Percentiles rank a stretch among this genome's conserved stretches.
phyloP scores from a whole-genome alignment of 2,113 vertebrate genomes.

The Atherinomorus stipes region DNA sequence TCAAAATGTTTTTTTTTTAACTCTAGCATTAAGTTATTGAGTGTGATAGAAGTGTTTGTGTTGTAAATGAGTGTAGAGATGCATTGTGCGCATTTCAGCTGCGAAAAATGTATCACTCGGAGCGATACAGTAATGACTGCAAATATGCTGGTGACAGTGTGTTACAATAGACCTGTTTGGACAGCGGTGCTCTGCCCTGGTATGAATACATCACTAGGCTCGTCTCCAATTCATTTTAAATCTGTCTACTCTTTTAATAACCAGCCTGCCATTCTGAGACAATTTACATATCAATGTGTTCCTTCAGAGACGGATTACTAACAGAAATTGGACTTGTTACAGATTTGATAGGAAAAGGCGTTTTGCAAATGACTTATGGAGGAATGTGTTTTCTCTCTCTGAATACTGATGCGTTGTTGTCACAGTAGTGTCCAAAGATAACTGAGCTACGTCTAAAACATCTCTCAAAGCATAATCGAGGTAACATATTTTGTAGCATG shows the following conservation, averaged over 20 bases:
- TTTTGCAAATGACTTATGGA: slow-evolving; percentile 58
- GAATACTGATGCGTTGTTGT: slow-evolving; percentile 47
- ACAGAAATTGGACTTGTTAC: slow-evolving; percentile 68
- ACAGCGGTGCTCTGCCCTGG: background rate
- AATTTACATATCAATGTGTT: slow-evolving; percentile 73
- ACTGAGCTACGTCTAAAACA: background rate
- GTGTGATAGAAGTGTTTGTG: background rate
- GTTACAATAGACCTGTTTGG: slow-evolving; percentile 11
- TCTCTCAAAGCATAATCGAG: no score
- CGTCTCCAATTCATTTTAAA: slow-evolving; percentile 60
- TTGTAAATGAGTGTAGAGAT: slow-evolving; percentile 2
- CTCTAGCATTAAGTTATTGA: background rate
- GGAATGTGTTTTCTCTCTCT: slow-evolving; percentile 35
- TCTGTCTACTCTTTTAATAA: slow-evolving; percentile 66
- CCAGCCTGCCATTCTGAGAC: slow-evolving; percentile 53
- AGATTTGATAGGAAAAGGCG: slow-evolving; percentile 54
- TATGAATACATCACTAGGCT: slow-evolving; percentile 60
- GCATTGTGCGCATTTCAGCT: slow-evolving; percentile 7
- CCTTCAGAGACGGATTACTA: slow-evolving; percentile 63
- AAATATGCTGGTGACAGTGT: slow-evolving; percentile 2
- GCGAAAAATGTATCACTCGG: slow-evolving; percentile 13
- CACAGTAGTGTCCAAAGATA: background rate
- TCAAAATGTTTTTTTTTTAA: slow-evolving; percentile 28
- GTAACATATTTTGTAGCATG: no score
- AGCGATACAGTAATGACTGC: slow-evolving; percentile 18